Conservation (phyloP, 2,113 vertebrate genomes). For the Chlorodrepanis virens region DNA sequence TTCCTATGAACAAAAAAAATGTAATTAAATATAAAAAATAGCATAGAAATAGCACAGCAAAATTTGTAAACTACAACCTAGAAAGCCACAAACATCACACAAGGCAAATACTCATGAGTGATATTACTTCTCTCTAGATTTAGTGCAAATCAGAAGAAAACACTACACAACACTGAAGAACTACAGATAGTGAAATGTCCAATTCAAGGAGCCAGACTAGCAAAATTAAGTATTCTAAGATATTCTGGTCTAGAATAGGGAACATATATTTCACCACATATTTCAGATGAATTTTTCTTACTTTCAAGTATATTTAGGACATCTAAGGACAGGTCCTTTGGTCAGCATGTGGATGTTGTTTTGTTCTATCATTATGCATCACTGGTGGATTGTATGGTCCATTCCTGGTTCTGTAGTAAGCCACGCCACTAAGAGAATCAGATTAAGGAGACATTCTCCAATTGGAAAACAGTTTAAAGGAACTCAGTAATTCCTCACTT, state of each 20-base stretch:
- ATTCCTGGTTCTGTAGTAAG: background rate
- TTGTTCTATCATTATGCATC: background rate
- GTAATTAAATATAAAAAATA: background rate
- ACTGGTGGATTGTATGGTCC: background rate
- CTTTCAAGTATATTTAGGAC: background rate
- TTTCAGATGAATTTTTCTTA: background rate
- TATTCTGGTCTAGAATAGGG: background rate
- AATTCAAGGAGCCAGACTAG: background rate
- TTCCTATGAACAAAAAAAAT: background rate
- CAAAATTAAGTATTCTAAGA: background rate
- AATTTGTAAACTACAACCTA: background rate
- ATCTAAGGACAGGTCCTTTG: background rate
- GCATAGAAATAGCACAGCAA: background rate
- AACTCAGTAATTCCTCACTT: background rate
- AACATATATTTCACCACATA: accelerated
- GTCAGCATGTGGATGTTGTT: background rate
- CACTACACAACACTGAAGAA: background rate
- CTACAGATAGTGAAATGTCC: background rate
- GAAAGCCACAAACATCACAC: background rate
- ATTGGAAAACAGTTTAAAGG: background rate
- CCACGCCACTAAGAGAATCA: background rate
- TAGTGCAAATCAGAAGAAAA: background rate
- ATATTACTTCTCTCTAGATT: background rate
- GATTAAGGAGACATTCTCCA: background rate
- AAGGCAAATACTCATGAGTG: background rate